Conservation (phyloP, 2,797 vertebrate species). For the Novumbra hubbsi region DNA sequence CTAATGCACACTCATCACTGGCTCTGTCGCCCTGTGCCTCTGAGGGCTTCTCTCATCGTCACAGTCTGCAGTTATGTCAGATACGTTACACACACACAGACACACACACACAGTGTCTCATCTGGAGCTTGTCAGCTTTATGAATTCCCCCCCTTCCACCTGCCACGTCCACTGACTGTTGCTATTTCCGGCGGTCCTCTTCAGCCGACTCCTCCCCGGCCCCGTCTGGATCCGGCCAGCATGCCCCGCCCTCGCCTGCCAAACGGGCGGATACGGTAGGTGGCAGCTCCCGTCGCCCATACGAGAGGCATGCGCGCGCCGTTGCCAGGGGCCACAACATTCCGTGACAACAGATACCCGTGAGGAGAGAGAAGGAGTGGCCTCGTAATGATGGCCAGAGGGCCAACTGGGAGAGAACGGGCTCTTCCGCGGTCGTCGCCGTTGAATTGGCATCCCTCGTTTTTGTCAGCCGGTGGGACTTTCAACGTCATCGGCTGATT, state of each 20-base stretch:
- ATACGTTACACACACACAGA: neutral
- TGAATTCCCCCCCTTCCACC: neutral
- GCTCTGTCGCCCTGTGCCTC: neutral
- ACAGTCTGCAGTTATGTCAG: neutral
- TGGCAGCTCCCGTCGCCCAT: neutral
- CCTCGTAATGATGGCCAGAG: too few relatives aligned
- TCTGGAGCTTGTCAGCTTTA: neutral
- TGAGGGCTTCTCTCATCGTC: neutral
- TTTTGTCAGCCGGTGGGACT: too few relatives aligned
- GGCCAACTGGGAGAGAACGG: too few relatives aligned
- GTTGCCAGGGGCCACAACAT: neutral
- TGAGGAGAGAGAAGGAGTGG: neutral
- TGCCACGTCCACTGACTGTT: neutral
- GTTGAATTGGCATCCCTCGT: too few relatives aligned
- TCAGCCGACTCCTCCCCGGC: neutral
- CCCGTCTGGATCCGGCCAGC: conserved; percentile 27
- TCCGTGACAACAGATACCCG: neutral
- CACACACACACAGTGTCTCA: neutral
- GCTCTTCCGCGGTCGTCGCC: too few relatives aligned
- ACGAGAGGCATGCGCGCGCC: neutral
- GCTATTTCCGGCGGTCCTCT: neutral
- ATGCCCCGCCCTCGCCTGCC: conserved; percentile 9
- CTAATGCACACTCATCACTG: conserved; percentile 1
- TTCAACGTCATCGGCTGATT: too few relatives aligned
- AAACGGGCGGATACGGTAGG: neutral